Base-by-base conservation (phyloP, 2,797 vertebrate species). In the Pseudotriccus pelzelni region DNA sequence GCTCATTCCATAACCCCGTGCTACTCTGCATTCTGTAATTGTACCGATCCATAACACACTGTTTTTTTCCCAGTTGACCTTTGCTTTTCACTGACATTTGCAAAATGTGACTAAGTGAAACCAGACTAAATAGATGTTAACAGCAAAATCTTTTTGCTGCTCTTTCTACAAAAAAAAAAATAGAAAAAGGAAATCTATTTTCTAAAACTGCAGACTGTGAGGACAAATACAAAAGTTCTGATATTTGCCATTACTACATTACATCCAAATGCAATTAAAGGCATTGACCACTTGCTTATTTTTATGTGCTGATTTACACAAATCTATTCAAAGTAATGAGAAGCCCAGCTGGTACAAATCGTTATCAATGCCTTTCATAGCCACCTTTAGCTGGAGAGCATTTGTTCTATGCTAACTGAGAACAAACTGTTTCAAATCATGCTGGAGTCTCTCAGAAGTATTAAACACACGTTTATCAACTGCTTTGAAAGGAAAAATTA, bases 301-400 rank as follows among this genome's bases (percentile, higher is more conserved):
- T 95, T 90, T 78, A 89, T 84, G 85, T 91, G 87, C 87, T 81
- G 67, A 94, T 97, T 82, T 93, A 90, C 89, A 93, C 89, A 94
- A 87, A 94, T 95, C 91, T 46, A 46, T 85, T 94, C 89, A 95
- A 97, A 97, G 94, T 94, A 96, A 97, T 84, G 84, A 95, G 95
- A 59, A 62, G 94, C 84, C 84, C 94, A 92, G 89, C 96, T 91
- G 68, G 96, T n/a, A 59, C 74, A 80, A 88, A 97, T 95, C 68
- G 14, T 94, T 95, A 96, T 90, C 93, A 92, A 89, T 73, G 90
- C 95, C 91, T 91, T 85, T 89, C 72, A 82, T 85, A 87, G 82
- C 68, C 68, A 96, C 93, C 95, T 92, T 94, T 94, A 93, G 91
- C 96, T 94, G 94, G 89, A 82, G 89, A 97, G 81, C 80, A 59